These are phyloP conservation scores for Otus scops DNA, from an alignment of 2,797 vertebrate genomes.

Conservation along the genomic window DNA sequence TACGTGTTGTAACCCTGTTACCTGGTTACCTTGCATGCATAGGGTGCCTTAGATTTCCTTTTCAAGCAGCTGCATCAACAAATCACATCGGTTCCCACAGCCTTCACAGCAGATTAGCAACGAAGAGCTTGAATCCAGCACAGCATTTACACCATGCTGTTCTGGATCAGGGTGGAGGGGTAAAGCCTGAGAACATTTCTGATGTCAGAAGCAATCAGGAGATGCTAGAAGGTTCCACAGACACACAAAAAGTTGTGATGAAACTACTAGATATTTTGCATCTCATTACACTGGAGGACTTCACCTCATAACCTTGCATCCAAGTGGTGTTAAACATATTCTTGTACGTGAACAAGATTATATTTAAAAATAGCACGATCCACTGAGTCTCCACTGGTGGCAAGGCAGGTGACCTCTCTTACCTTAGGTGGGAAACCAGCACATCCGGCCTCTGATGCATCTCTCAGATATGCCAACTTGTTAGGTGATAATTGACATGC, in stretches of 20 bases:
- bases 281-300: background rate
- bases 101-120: background rate
- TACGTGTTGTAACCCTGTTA: background rate
- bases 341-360: background rate
- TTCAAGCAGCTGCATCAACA: background rate
- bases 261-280: background rate
- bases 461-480: background rate
- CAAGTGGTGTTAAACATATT: background rate
- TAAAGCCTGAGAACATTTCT: background rate
- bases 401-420: constrained; percentile 1
- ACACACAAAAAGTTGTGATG: accelerated
- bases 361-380: background rate
- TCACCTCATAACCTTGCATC: background rate
- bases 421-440: constrained; percentile 26
- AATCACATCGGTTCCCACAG: background rate
- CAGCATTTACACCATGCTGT: background rate
- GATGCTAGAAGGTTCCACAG: background rate
- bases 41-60: background rate
- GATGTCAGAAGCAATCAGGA: background rate
- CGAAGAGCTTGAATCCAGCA: background rate
- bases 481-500: constrained; percentile 28
- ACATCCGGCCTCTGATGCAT: constrained; percentile 49
- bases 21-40: background rate
- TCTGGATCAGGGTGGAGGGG: background rate
- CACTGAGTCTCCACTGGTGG: background rate